Base-by-base conservation (phyloP, 2,888 invertebrate genomes). In the Mimas tiliae region DNA sequence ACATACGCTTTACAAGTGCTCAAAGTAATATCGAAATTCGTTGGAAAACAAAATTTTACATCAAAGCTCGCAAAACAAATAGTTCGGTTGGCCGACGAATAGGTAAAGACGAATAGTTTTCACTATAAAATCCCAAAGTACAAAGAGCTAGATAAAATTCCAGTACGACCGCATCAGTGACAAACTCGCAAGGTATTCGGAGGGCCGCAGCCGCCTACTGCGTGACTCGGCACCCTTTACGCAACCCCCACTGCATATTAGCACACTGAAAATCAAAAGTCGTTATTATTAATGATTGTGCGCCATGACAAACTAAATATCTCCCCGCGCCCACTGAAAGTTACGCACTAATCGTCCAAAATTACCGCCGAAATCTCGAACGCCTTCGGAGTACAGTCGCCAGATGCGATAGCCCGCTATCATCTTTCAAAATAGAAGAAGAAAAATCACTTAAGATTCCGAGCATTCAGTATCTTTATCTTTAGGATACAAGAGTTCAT, bases 111-210 rank as follows among this genome's bases (percentile, higher is more conserved):
- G 80, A 90, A 92, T 91, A 91, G 91, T 92, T 91, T 80, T 79
- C 79, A 74, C 80, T 75, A 87, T 89, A 90, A 91, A 92, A 91
- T 87, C 87, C 85, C 85, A 85, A 84, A 84, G 88, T 86, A 90
- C 93, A 93, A 93, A 93, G 92, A 90, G 92, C 90, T 88, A 85
- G 88, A 88, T 90, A 91, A 92, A 93, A 93, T 93, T 90, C 93
- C 93, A 81, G 81, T 74, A 85, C 83, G 78, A 90, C 93, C 92
- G 79, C 93, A 90, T 88, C 87, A 85, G 87, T 85, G 92, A 91
- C 91, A 91, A 90, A 89, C 90, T 89, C 87, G 87, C 84, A 83
- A 88, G 91, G 91, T 88, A 93, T 93, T 85, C 86, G 76, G 79
- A 86, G 91, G 91, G 89, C 84, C 82, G 85, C 79, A 90, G 89